Base-by-base conservation (phyloP, 2,797 vertebrate genomes). In the Adelosebastes latens region DNA sequence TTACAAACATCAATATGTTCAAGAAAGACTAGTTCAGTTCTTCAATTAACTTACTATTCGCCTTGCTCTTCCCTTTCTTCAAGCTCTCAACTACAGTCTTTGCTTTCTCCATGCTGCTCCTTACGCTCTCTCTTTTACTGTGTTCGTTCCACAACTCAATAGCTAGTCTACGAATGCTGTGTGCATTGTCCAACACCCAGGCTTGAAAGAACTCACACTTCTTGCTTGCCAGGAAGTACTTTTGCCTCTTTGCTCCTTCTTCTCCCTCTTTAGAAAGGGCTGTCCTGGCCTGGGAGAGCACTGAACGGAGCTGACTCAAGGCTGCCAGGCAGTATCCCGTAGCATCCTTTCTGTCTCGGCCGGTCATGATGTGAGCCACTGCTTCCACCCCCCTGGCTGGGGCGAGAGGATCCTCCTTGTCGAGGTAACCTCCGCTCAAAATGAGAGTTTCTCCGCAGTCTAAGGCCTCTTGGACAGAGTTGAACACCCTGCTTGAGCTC, bases 121-220 rank as follows among this genome's bases (percentile, higher is more conserved):
- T 93, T 1, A 85, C 86, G 3, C 49, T 59, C 2, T 93, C 72
- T 83, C 92, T 93, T 62, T 84, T 93, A 61, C 77, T 68, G 81
- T 95, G 90, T 29, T 97, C 96, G 5, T 29, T 80, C 94, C 95
- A 95, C 20, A 95, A 90, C 61, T 94, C 93, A 18, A 93, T 14
- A 16, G 96, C 96, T 52, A 97, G 77, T 1, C 59, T 64, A 0
- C 59, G 77, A 56, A 96, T 86, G 3, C 32, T 61, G 0, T 29
- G 64, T 6, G 75, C 79, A 24, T 95, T 96, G 46, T 97, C 97
- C 3, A 94, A 88, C 55, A 93, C 93, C 97, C 97, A 98, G 7
- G 97, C 94, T 84, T 97, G 95, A 32, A 97, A 92, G 78, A 97
- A 98, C 69, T 96, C 92, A 52, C 97, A 97, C 77, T 98, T 98